Conservation (phyloP, 2,113 vertebrate genomes). For the Peromyscus maniculatus region DNA sequence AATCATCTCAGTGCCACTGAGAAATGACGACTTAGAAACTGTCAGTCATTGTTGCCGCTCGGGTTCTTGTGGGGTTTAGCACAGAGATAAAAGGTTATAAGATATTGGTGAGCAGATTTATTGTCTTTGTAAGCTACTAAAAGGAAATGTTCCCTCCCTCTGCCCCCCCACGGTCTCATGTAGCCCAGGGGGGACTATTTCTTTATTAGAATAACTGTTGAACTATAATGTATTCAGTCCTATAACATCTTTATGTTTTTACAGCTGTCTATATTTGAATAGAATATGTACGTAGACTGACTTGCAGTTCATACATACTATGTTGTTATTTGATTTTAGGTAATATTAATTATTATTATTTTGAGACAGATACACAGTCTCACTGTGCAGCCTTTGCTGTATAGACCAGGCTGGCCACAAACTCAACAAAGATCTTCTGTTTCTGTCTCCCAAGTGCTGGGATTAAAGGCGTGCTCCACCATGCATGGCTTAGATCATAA, state of each 20-base stretch:
- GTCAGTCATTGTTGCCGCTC: constrained; percentile 24
- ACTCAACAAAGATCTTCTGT: background rate
- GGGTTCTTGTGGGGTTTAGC: background rate
- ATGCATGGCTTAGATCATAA: background rate
- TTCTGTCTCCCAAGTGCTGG: background rate
- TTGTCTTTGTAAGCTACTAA: constrained; percentile 70
- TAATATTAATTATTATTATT: background rate
- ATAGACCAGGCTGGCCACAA: background rate
- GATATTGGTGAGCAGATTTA: constrained; percentile 60
- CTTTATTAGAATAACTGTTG: constrained; percentile 76
- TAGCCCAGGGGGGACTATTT: constrained; percentile 44
- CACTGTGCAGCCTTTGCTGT: background rate
- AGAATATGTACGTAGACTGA: constrained; percentile 15
- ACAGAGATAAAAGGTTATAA: constrained; percentile 48
- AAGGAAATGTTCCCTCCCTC: constrained; percentile 45
- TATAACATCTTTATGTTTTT: constrained; percentile 55
- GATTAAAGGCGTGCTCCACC: background rate
- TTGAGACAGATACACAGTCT: background rate
- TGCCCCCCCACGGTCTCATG: background rate
- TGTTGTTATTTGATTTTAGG: background rate
- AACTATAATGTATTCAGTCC: constrained; percentile 62
- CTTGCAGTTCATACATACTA: constrained; percentile 31
- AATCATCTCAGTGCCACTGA: background rate
- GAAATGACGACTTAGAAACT: constrained; percentile 24
- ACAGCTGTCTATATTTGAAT: constrained; percentile 66